phyloP scores from a whole-genome alignment of 1,140 invertebrate genomes.

The Halesus radiatus region DNA sequence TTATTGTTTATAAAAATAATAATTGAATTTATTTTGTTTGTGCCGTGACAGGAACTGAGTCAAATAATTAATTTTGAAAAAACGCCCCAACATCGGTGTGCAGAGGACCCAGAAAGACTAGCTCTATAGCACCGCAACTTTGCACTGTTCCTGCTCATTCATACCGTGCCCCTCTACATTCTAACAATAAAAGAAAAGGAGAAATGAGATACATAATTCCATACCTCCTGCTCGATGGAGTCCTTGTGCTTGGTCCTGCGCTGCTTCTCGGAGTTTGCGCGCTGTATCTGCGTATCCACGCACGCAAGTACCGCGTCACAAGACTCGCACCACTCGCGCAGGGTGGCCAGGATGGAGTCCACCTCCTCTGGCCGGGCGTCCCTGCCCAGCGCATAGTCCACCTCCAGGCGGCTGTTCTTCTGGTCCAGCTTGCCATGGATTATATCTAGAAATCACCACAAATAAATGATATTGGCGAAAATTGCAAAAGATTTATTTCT shows the following conservation, averaged over 20 bases:
- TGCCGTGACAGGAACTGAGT: too few relatives aligned
- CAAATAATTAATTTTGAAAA: too few relatives aligned
- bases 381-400: constrained; percentile 93
- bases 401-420: constrained; percentile 91
- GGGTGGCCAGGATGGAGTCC: constrained; percentile 80
- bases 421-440: constrained; percentile 97
- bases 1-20: too few relatives aligned
- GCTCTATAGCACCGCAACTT: too few relatives aligned
- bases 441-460: constrained; percentile 78
- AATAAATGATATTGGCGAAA: too few relatives aligned
- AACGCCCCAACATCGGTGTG: too few relatives aligned
- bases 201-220: not conserved
- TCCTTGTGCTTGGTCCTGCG: constrained; percentile 85
- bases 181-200: too few relatives aligned
- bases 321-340: constrained; percentile 92
- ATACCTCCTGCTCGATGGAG: constrained; percentile 88
- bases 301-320: constrained; percentile 91
- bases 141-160: too few relatives aligned
- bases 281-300: constrained; percentile 90
- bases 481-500: too few relatives aligned
- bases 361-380: constrained; percentile 90
- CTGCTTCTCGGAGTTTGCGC: constrained; percentile 90
- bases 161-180: too few relatives aligned
- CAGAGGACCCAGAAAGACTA: too few relatives aligned
- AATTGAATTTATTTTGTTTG: too few relatives aligned